Evolutionary conservation across 2,797 vertebrate species (phyloP).

Genomic region (Chelonia mydas): DNA sequence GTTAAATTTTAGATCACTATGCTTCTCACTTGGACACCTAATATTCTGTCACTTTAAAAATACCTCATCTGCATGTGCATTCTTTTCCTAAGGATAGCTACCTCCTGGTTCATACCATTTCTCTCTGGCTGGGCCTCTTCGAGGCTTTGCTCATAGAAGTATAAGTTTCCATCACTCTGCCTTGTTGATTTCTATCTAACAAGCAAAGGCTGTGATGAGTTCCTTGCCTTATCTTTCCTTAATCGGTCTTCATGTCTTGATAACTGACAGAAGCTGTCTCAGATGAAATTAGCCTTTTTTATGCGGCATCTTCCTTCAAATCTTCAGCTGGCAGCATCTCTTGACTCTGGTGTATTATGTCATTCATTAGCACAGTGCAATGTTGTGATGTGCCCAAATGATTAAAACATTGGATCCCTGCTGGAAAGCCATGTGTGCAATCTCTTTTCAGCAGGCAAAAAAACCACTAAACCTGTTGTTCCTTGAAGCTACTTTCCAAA

Average conservation of each 20-base stretch:
- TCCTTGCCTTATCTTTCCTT: neutral
- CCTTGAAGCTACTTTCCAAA: neutral
- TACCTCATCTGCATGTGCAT: neutral
- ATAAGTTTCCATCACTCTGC: neutral
- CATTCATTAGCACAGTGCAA: neutral
- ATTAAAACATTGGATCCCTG: neutral
- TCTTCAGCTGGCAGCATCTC: neutral
- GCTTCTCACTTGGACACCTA: neutral
- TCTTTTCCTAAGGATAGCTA: neutral
- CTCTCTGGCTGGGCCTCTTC: neutral
- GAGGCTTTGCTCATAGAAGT: neutral
- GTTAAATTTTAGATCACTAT: neutral
- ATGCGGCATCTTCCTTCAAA: neutral
- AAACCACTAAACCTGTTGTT: neutral
- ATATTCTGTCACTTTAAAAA: neutral
- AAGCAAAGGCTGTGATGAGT: neutral
- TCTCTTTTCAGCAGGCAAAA: neutral
- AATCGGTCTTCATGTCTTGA: neutral
- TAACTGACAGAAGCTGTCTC: neutral
- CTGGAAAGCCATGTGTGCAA: neutral
- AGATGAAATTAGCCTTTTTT: neutral
- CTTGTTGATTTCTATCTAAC: neutral
- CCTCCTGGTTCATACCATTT: neutral
- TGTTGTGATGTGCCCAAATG: neutral
- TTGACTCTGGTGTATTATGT: neutral